Conservation (phyloP, 2,888 invertebrate genomes). For the Scaptodrosophila latifasciaeformis region DNA sequence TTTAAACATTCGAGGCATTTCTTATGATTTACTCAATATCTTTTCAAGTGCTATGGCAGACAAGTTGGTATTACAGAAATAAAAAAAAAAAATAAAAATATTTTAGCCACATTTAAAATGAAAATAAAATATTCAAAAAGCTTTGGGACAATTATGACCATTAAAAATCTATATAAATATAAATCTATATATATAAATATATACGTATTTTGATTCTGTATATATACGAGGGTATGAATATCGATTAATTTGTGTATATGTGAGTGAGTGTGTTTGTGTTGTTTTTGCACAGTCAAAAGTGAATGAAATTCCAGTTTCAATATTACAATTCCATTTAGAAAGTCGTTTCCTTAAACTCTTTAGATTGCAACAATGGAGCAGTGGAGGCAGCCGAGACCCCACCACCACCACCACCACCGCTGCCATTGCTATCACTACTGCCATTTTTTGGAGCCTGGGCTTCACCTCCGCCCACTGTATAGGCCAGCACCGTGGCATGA, state of each 20-base stretch:
- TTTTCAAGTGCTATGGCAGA: constrained; percentile 44
- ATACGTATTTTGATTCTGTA: too few relatives aligned
- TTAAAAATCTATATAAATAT: too few relatives aligned
- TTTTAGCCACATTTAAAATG: too few relatives aligned
- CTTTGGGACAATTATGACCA: too few relatives aligned
- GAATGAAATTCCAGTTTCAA: too few relatives aligned
- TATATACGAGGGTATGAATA: too few relatives aligned
- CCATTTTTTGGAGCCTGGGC: constrained; percentile 4
- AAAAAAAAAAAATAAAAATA: too few relatives aligned
- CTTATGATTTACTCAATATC: constrained; percentile 38
- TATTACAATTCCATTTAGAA: constrained; percentile 64
- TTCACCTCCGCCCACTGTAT: constrained; percentile 81
- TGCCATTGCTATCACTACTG: background rate
- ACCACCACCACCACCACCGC: constrained; percentile 29
- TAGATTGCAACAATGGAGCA: constrained; percentile 66
- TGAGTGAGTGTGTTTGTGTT: too few relatives aligned
- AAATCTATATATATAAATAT: too few relatives aligned
- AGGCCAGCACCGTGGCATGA: constrained; percentile 90
- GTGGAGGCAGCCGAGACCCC: constrained; percentile 37
- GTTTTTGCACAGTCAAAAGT: constrained; percentile 10
- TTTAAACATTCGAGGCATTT: constrained; percentile 65
- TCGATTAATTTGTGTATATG: too few relatives aligned
- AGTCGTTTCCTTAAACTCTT: constrained; percentile 74
- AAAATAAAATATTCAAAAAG: too few relatives aligned
- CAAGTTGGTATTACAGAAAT: too few relatives aligned